phyloP scores from a whole-genome alignment of 2,113 vertebrate species.

The Callionymus lyra region DNA sequence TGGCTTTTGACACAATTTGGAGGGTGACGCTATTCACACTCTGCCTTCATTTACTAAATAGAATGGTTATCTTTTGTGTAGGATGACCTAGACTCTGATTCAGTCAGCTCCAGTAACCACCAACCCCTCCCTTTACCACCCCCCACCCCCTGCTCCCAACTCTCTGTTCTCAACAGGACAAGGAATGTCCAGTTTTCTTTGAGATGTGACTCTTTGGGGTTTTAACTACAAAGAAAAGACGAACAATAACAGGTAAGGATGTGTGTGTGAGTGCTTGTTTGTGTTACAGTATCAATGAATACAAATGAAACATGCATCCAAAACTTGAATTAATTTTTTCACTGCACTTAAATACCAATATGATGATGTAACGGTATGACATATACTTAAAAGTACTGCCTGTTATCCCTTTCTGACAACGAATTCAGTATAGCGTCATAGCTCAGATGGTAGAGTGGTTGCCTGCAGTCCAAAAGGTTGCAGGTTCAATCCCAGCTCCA shows the following conservation, averaged over 20 bases:
- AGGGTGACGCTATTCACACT: slow-evolving; percentile 47
- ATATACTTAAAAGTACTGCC: no score
- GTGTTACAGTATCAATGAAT: neutral
- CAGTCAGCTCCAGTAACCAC: slow-evolving; percentile 38
- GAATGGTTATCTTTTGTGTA: slow-evolving; percentile 48
- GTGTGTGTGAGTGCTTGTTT: neutral
- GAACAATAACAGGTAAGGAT: slow-evolving; percentile 46
- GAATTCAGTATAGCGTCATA: no score
- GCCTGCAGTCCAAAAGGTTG: no score
- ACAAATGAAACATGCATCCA: no score
- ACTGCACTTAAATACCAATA: no score
- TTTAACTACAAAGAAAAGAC: slow-evolving; percentile 42
- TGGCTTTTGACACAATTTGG: slow-evolving; percentile 41
- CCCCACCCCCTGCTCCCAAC: neutral
- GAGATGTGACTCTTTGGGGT: slow-evolving; percentile 61
- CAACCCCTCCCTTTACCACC: slow-evolving; percentile 1
- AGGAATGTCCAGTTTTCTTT: slow-evolving; percentile 35
- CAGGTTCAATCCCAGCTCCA: no score
- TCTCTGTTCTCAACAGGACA: slow-evolving; percentile 41
- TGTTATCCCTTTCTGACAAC: no score
- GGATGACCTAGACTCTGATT: slow-evolving; percentile 43
- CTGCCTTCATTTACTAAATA: slow-evolving; percentile 41
- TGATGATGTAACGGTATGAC: no score
- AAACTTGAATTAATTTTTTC: no score
- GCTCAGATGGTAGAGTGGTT: no score